Percentiles rank a stretch among this genome's conserved stretches.
Evolutionary conservation across 92 coral and sea anemone species (phyloP).

Genomic region (Epizoanthus stellaris): DNA sequence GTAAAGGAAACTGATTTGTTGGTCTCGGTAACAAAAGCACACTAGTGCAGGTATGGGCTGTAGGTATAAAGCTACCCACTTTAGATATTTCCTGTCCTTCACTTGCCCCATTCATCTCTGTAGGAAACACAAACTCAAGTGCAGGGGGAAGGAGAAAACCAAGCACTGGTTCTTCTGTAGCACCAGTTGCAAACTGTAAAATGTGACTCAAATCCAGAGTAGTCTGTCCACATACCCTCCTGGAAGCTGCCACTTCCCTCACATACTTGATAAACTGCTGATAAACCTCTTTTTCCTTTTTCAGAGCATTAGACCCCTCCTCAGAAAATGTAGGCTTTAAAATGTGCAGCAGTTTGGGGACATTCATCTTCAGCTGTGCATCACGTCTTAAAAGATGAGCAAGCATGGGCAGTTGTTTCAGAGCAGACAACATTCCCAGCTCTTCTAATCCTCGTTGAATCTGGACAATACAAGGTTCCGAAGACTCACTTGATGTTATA

Average conservation of each 20-base stretch:
- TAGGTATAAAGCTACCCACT: constrained; percentile 57
- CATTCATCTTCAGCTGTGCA: constrained; percentile 51
- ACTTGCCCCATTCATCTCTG: constrained; percentile 41
- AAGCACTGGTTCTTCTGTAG: constrained; percentile 52
- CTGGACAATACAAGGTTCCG: constrained; percentile 63
- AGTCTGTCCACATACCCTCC: constrained; percentile 62
- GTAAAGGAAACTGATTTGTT: constrained; percentile 42
- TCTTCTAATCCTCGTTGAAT: constrained; percentile 55
- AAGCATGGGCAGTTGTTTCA: constrained; percentile 58
- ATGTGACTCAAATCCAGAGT: constrained; percentile 57
- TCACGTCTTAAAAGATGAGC: constrained; percentile 62
- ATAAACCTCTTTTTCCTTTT: constrained; percentile 60
- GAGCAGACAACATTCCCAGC: constrained; percentile 70
- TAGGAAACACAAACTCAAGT: constrained; percentile 38
- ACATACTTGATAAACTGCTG: constrained; percentile 63
- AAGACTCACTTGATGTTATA: constrained; percentile 32
- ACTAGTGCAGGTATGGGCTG: constrained; percentile 54
- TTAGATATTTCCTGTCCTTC: constrained; percentile 29
- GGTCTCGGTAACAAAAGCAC: constrained; percentile 57
- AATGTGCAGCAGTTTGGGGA: constrained; percentile 57
- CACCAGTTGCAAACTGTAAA: constrained; percentile 58
- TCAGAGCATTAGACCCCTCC: constrained; percentile 72
- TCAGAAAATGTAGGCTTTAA: constrained; percentile 72
- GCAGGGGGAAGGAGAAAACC: constrained; percentile 48
- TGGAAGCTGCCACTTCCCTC: constrained; percentile 68